Evolutionary conservation across 2,797 vertebrate species (phyloP).

Genomic region (Pelobates cultripes): DNA sequence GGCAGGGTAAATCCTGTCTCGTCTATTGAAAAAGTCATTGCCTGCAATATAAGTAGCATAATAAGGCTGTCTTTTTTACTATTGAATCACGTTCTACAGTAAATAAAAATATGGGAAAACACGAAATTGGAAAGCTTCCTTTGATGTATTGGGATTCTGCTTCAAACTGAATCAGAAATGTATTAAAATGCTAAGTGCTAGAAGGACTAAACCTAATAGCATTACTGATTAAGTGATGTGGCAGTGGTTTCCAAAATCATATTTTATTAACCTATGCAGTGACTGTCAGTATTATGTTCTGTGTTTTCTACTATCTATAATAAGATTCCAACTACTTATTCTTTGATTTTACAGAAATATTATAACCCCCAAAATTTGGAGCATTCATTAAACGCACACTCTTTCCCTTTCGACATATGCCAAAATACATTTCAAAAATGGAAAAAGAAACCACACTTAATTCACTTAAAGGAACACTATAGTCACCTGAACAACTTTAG

Average conservation of each 20-base stretch:
- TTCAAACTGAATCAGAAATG: constrained; percentile 53
- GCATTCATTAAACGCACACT: no score
- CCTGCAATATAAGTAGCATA: constrained; percentile 47
- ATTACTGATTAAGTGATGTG: constrained; percentile 40
- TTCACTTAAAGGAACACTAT: no score
- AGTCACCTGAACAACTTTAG: no score
- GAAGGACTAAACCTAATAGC: constrained; percentile 36
- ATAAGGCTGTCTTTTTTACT: constrained; percentile 42
- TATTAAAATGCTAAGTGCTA: constrained; percentile 46
- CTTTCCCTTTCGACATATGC: no score
- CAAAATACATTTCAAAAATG: no score
- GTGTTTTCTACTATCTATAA: not conserved
- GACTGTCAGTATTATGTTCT: not conserved
- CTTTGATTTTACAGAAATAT: no score
- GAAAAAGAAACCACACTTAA: no score
- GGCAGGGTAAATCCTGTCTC: constrained; percentile 23
- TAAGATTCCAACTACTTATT: no score
- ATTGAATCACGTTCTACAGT: constrained; percentile 30
- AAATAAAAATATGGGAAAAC: constrained; percentile 50
- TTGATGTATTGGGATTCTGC: constrained; percentile 45
- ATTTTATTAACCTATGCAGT: constrained; percentile 25
- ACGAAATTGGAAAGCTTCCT: constrained; percentile 45
- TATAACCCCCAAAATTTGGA: no score
- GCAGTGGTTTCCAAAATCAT: constrained; percentile 17
- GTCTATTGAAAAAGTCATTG: constrained; percentile 40